Percentiles rank a stretch among this genome's conserved stretches.
Evolutionary conservation across 2,113 vertebrate species (phyloP).

Genomic region (Tinamus guttatus): DNA sequence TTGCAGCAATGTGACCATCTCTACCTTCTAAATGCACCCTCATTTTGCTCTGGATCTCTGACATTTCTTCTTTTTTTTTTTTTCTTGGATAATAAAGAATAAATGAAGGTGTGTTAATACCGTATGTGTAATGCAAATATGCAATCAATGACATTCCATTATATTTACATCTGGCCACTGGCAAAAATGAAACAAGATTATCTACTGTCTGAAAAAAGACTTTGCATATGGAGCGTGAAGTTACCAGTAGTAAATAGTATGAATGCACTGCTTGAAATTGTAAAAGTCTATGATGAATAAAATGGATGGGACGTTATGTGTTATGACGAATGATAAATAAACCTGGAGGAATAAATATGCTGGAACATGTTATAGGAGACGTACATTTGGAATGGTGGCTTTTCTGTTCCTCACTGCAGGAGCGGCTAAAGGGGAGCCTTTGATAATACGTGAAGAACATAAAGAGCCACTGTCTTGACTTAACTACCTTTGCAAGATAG

Average conservation of each 20-base stretch:
- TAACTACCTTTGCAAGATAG: constrained; percentile 21
- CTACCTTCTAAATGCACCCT: not conserved
- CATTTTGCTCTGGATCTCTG: not conserved
- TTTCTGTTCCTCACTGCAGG: not conserved
- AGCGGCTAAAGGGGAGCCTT: not conserved
- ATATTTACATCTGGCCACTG: not conserved
- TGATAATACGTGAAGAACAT: not conserved
- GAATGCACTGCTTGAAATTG: not conserved
- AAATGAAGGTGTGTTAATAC: not conserved
- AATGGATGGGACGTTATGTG: not conserved
- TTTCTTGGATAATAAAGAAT: not conserved
- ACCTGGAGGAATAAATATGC: constrained; percentile 17
- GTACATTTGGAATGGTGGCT: constrained; percentile 8
- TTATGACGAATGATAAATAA: constrained; percentile 39
- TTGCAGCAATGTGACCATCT: not conserved
- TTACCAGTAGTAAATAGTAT: not conserved
- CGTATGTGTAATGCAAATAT: not conserved
- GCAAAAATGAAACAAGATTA: not conserved
- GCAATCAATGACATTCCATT: not conserved
- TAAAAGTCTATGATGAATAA: constrained; percentile 36
- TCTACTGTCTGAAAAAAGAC: not conserved
- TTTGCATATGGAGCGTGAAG: not conserved
- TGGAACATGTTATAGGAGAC: constrained; percentile 1
- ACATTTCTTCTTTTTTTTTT: not conserved
- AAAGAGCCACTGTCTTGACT: not conserved